Evolutionary conservation across 1,140 invertebrate genomes (phyloP), one percentile per base, ranked within the genome.

Genomic region (Conus betulinus): DNA sequence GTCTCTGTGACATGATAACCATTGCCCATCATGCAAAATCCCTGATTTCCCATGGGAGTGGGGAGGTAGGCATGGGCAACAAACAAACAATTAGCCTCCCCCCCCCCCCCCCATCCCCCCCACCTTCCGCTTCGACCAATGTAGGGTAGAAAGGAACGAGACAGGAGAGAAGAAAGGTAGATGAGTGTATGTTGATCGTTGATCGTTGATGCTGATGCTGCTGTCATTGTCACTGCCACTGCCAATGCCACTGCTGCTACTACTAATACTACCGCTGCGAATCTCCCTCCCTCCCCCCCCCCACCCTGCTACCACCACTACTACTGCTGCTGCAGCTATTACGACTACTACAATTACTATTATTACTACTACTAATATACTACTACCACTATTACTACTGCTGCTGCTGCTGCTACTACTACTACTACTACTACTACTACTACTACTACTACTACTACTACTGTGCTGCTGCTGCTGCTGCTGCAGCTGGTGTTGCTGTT

Each of bases 321-420:
- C 78, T 79, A 79, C 88, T 55, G 52, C 88, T 55, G 52, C 88
- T 39, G 52, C 88, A 3, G 27, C 84, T 39, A 17, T 63, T n/a
- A n/a, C n/a, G n/a, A 71, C 74, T 78, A 27, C 87, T 51, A 79
- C 78, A 13, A 27, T 23, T 79, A 79, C 60, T 63, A 63, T 20
- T 63, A 63, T 20, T 63, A 63, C 60, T 63, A 63, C 60, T 63
- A 63, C 78, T 79, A 79, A 10, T 79, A 27, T 74, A 86, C 27
- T 74, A 74, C 27, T 74, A 74, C 27, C 27, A 91, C 91, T 76
- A 52, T 39, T 84, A 52, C 83, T 84, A 52, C 6, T 8, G n/a
- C 83, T 71, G n/a, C 57, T 85, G n/a, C 63, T 85, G 51, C 87
- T 85, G 4, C 83, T 5, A 53, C 6, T 85, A 55, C 63, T 67